phyloP scores from a whole-genome alignment of 2,113 vertebrate genomes.

The Craseonycteris thonglongyai region DNA sequence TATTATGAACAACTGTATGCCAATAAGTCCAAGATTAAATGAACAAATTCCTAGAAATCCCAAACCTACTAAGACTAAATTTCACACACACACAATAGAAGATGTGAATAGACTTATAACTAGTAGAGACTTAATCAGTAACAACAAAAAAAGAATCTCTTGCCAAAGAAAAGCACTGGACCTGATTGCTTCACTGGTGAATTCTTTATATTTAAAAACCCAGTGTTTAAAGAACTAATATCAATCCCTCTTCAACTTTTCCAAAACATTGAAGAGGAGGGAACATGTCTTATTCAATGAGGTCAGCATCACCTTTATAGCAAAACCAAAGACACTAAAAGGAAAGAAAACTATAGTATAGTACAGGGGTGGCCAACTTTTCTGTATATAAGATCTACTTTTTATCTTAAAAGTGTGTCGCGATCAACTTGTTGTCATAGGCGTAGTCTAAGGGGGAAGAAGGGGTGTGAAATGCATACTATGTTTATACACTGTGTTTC shows the following conservation, averaged over 20 bases:
- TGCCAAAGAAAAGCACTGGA: no score
- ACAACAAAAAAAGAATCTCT: not conserved
- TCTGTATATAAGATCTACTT: no score
- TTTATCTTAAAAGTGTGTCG: no score
- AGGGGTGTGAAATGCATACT: no score
- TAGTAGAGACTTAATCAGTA: not conserved
- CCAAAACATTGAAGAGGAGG: not conserved
- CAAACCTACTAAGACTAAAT: not conserved
- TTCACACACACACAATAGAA: not conserved
- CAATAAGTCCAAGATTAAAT: not conserved
- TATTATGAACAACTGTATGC: not conserved
- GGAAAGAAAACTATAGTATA: not conserved
- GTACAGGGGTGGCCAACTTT: no score
- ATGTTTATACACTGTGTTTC: no score
- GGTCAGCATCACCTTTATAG: not conserved
- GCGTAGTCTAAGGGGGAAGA: no score
- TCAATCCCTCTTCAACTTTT: not conserved
- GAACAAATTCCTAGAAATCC: not conserved
- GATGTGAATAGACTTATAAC: not conserved
- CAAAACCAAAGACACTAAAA: not conserved
- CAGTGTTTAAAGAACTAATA: no score
- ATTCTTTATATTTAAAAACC: no score
- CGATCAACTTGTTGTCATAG: no score
- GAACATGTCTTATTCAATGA: not conserved
- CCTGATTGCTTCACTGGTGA: no score